phyloP scores from a whole-genome alignment of 2,797 vertebrate genomes.

The Danio choprae region DNA sequence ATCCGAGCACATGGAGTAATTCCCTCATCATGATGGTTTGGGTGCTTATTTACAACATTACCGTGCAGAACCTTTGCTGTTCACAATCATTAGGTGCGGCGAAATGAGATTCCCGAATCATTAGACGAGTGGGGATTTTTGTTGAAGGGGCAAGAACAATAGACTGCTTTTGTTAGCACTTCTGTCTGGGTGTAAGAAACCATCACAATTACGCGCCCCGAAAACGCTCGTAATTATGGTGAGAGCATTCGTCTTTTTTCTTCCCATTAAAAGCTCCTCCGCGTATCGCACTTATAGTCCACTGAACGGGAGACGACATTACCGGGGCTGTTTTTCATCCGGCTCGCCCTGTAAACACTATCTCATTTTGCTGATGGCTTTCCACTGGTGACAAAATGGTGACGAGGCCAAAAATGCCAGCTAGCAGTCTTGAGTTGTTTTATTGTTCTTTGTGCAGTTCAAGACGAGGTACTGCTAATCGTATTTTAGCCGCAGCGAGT shows the following conservation, averaged over 20 bases:
- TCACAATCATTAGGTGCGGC: constrained; percentile 55
- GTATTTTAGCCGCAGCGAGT: constrained; percentile 51
- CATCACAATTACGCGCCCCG: constrained; percentile 66
- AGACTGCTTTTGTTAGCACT: constrained; percentile 79
- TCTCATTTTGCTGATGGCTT: constrained; percentile 79
- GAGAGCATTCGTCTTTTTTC: constrained; percentile 76
- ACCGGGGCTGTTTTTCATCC: constrained; percentile 77
- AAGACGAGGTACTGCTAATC: constrained; percentile 46
- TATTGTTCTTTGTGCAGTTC: constrained; percentile 59
- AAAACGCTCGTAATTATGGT: constrained; percentile 81
- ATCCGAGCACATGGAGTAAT: constrained; percentile 43
- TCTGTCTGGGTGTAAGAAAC: constrained; percentile 57
- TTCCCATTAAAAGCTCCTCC: constrained; percentile 68
- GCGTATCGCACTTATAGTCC: constrained; percentile 68
- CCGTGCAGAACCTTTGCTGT: constrained; percentile 51
- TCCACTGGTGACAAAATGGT: constrained; percentile 69
- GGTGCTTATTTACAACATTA: constrained; percentile 54
- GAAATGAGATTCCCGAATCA: constrained; percentile 55
- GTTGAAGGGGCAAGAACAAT: constrained; percentile 74
- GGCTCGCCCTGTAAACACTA: constrained; percentile 71
- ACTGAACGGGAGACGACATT: constrained; percentile 71
- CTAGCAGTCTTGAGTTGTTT: constrained; percentile 51
- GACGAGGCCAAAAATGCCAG: constrained; percentile 38
- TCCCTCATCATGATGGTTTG: constrained; percentile 41
- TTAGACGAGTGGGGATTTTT: constrained; percentile 68